Evolutionary conservation across 1,140 invertebrate species (phyloP).

Genomic region (Plodia interpunctella): DNA sequence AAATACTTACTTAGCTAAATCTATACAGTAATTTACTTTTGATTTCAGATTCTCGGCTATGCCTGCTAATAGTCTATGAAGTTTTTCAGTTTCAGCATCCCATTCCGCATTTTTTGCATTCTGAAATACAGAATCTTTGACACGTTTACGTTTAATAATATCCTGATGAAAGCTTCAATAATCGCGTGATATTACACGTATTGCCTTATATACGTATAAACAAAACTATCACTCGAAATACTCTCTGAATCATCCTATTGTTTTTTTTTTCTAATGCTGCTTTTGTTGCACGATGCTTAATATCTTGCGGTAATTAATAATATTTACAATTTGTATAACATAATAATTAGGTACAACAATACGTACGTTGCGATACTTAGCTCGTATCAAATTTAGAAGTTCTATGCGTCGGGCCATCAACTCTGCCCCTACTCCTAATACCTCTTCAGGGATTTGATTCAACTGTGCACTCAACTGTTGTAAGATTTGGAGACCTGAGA

Average conservation of each 20-base stretch:
- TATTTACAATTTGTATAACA: no score
- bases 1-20: constrained; percentile 47
- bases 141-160: no score
- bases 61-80: constrained; percentile 46
- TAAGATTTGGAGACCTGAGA: constrained; percentile 45
- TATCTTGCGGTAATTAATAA: no score
- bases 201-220: no score
- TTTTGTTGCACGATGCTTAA: no score
- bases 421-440: constrained; percentile 42
- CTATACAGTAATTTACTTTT: constrained; percentile 48
- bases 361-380: constrained; percentile 43
- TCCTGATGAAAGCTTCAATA: no score
- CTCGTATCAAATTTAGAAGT: constrained; percentile 43
- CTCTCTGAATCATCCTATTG: no score
- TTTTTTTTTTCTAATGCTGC: no score
- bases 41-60: constrained; percentile 52
- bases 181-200: no score
- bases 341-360: no score
- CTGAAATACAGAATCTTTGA: constrained; percentile 39
- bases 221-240: no score
- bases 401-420: constrained; percentile 51
- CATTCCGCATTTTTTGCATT: constrained; percentile 57
- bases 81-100: constrained; percentile 51
- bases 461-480: constrained; percentile 47
- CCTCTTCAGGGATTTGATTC: constrained; percentile 48